Evolutionary conservation across 2,797 vertebrate genomes (phyloP), one percentile per base, ranked within the genome.

Genomic region (Nyctibius grandis): DNA sequence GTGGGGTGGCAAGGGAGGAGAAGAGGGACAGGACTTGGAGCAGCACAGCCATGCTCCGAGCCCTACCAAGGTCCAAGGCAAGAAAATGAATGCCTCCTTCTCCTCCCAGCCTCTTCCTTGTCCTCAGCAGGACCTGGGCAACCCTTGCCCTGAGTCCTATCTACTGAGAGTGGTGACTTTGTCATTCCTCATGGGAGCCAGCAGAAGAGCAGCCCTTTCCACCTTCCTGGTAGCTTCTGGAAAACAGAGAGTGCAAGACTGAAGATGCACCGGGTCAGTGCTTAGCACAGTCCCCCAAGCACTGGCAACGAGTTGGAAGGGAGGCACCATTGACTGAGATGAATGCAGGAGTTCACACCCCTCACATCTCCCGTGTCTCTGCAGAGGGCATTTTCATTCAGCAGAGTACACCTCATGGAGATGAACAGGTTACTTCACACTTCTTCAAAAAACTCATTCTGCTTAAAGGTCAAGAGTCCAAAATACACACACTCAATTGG

Each of bases 381-480:
- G 12, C 1, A 23, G 57, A 78, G 40, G 15, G 33, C 3, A 26
- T 80, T 91, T 89, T 84, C 22, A 81, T 90, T 92, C 53, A 84
- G 68, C 26, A 69, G 50, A 81, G 31, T 68, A 59, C n/a, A 60
- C 21, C 16, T 85, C 57, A 61, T 42, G 47, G 34, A 88, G 73
- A 79, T 48, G 57, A 95, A 65, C 42, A 91, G 50, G 38, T 68
- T 51, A 89, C 61, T 84, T 85, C 72, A 80, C 28, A 61, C 14
- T 31, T 60, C 38, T 89, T 81, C 3, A 89, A 80, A 92, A 88
- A 91, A 69, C 15, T 67, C 72, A 56, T 91, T 92, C 60, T 89
- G 33, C 31, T 83, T 85, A 85, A 87, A 95, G 72, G 57, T 89
- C 45, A 54, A 40, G 50, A 89, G 64, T 88, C 81, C 60, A 80